Conservation (phyloP, 2,797 vertebrate species). For the Pangasius sanitwongsei region DNA sequence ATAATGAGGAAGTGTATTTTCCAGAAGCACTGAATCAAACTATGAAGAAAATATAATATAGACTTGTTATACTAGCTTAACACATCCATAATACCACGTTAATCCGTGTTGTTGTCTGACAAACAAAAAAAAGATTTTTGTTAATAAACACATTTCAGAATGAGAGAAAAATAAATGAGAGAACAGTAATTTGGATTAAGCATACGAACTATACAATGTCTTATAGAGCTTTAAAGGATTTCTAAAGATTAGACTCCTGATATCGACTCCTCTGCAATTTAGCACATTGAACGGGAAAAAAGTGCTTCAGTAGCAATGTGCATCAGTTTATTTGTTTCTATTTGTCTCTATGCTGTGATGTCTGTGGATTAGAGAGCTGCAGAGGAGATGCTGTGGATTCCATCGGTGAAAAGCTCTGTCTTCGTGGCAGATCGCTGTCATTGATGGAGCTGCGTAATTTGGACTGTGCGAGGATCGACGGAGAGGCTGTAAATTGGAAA, state of each 20-base stretch:
- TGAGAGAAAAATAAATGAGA: not conserved
- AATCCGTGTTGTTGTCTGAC: not conserved
- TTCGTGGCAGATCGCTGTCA: slow-evolving; percentile 38
- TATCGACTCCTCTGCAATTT: slow-evolving; percentile 31
- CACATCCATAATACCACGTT: not conserved
- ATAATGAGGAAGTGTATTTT: not conserved
- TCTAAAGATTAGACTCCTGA: slow-evolving; percentile 9
- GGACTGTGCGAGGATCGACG: slow-evolving; percentile 19
- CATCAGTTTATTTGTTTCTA: slow-evolving; percentile 27
- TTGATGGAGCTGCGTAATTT: slow-evolving; percentile 43
- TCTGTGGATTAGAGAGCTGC: slow-evolving; percentile 39
- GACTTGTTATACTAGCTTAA: not conserved
- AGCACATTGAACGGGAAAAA: not conserved
- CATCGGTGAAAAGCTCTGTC: slow-evolving; percentile 37
- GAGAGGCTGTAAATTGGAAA: slow-evolving; percentile 39
- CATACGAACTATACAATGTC: not conserved
- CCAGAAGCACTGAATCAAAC: not conserved
- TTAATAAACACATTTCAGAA: not conserved
- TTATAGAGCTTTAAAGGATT: slow-evolving; percentile 11
- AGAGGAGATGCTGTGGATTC: slow-evolving; percentile 21
- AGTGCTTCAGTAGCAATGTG: slow-evolving; percentile 27
- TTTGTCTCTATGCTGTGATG: slow-evolving; percentile 24
- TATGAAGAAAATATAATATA: not conserved
- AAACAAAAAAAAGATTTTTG: not conserved
- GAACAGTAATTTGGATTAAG: not conserved